A percentile compares a stretch with the other conserved stretches of the same genome.
Conservation (phyloP, 2,888 invertebrate species). For the Drosophila maculinotata region DNA sequence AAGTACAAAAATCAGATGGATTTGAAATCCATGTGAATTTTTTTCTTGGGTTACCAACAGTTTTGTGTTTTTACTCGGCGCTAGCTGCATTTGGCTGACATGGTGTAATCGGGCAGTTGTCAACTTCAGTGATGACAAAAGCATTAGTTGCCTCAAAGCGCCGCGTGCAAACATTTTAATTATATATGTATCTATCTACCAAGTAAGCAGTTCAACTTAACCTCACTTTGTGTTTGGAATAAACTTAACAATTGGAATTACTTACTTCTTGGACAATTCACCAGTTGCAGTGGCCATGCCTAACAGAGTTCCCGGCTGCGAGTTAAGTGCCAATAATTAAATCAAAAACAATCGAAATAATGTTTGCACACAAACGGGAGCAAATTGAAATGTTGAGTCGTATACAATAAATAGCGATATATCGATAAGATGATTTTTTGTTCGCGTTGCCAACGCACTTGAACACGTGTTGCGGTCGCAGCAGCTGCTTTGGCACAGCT, state of each 20-base stretch:
- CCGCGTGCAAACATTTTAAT: slow-evolving; percentile 41
- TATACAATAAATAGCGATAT: slow-evolving; percentile 28
- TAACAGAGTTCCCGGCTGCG: slow-evolving; percentile 11
- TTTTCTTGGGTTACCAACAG: slow-evolving; percentile 75
- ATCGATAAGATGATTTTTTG: slow-evolving; percentile 37
- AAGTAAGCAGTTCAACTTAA: slow-evolving; percentile 47
- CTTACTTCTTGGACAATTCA: slow-evolving; percentile 84
- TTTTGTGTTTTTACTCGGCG: slow-evolving; percentile 81
- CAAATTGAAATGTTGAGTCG: slow-evolving; percentile 36
- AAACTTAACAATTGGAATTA: slow-evolving; percentile 21
- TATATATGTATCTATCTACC: slow-evolving; percentile 3
- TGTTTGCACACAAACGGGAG: slow-evolving; percentile 31
- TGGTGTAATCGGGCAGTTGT: slow-evolving; percentile 36
- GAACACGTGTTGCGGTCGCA: slow-evolving; percentile 41
- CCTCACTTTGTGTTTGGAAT: slow-evolving; percentile 39
- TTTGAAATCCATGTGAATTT: no score
- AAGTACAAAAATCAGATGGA: no score
- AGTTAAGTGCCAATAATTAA: neutral
- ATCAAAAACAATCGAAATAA: slow-evolving; percentile 26
- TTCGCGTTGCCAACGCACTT: slow-evolving; percentile 28
- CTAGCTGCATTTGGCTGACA: slow-evolving; percentile 45
- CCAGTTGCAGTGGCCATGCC: slow-evolving; percentile 79
- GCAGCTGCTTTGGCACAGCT: slow-evolving; percentile 32
- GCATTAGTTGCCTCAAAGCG: slow-evolving; percentile 30
- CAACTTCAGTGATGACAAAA: slow-evolving; percentile 9